Conservation (phyloP, 1,140 invertebrate genomes). For the Mizuhopecten yessoensis region DNA sequence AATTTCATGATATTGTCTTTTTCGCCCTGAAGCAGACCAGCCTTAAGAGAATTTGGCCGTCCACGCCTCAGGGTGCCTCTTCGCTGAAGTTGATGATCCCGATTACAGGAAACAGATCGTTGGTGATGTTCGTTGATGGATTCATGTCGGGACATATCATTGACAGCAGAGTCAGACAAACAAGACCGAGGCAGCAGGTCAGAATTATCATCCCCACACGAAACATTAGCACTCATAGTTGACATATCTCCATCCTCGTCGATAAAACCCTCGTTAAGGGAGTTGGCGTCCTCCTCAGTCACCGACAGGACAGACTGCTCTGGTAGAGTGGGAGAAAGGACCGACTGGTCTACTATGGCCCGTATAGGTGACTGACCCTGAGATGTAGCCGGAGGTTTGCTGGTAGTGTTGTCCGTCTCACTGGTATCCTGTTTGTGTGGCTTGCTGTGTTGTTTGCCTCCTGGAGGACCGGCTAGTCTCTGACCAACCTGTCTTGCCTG, state of each 20-base stretch:
- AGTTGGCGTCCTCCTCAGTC: conserved; percentile 64
- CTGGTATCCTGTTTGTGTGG: background rate
- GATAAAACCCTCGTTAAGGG: conserved; percentile 75
- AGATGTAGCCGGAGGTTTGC: background rate
- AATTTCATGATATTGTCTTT: conserved; percentile 67
- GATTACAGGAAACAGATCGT: background rate
- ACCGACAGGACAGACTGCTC: conserved; percentile 66
- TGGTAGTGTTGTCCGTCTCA: background rate
- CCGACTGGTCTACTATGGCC: conserved; percentile 58
- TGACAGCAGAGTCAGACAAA: conserved; percentile 52
- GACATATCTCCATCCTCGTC: conserved; percentile 61
- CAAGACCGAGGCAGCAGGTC: conserved; percentile 42
- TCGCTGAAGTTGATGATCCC: conserved; percentile 45
- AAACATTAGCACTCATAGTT: conserved; percentile 44
- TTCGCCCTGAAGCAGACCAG: conserved; percentile 73
- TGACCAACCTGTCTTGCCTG: conserved; percentile 63
- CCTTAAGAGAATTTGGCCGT: conserved; percentile 76
- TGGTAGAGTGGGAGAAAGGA: conserved; percentile 56
- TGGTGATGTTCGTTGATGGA: background rate
- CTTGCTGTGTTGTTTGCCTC: background rate
- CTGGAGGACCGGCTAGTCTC: conserved; percentile 62
- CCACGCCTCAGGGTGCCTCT: conserved; percentile 71
- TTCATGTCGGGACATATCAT: conserved; percentile 48
- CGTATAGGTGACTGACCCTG: background rate
- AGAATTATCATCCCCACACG: conserved; percentile 44